Evolutionary conservation across 2,888 invertebrate genomes (phyloP).

Genomic region (Timema cristinae): DNA sequence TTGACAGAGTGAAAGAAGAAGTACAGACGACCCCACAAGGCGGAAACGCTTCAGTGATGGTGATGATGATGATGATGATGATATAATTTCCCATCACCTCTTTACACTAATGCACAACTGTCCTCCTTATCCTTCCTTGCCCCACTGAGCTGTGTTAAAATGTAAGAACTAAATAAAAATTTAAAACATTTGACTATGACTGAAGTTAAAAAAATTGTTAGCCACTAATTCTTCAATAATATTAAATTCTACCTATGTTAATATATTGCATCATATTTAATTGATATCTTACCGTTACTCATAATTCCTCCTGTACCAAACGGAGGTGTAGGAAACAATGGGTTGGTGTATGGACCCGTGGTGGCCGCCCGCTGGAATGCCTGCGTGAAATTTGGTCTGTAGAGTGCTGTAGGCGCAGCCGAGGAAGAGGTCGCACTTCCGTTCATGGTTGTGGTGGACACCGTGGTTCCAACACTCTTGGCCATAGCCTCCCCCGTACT

Average conservation of each 20-base stretch:
- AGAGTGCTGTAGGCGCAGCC: constrained; percentile 60
- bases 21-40: too few relatives aligned
- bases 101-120: too few relatives aligned
- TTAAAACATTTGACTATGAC: too few relatives aligned
- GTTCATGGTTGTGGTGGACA: constrained; percentile 34
- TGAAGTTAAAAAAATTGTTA: too few relatives aligned
- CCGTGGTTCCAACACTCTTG: constrained; percentile 22
- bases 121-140: too few relatives aligned
- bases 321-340: constrained; percentile 26
- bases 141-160: too few relatives aligned
- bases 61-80: too few relatives aligned
- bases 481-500: constrained; percentile 22
- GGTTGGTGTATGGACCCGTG: constrained; percentile 33
- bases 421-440: constrained; percentile 40
- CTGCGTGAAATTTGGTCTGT: constrained; percentile 68
- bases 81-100: too few relatives aligned
- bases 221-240: too few relatives aligned
- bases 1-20: too few relatives aligned
- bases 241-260: not conserved
- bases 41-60: too few relatives aligned
- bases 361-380: constrained; percentile 62
- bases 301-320: constrained; percentile 41
- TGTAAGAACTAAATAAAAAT: too few relatives aligned
- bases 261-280: not conserved
- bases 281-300: constrained; percentile 42